A percentile compares a stretch with the other conserved stretches of the same genome.
phyloP scores from a whole-genome alignment of 92 coral and sea anemone genomes.

The Porites evermanni region DNA sequence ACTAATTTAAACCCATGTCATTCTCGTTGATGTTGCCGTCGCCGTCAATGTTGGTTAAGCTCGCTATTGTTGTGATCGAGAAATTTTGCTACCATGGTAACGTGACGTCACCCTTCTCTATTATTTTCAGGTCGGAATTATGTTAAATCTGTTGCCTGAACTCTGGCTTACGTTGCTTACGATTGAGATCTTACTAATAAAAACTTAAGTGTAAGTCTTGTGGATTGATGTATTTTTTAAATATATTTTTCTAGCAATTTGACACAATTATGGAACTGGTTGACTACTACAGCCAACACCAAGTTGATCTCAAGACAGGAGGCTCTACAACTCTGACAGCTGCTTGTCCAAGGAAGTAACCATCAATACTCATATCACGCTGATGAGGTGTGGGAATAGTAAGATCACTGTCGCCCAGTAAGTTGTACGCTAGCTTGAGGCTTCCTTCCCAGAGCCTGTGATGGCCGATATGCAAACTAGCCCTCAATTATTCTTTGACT shows the following conservation, averaged over 20 bases:
- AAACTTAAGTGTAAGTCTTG: too few species aligned
- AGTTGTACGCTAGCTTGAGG: not conserved
- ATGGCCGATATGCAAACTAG: not conserved
- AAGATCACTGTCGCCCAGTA: not conserved
- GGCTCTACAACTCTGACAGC: constrained; percentile 75
- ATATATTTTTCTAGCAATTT: constrained; percentile 61
- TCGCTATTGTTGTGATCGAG: too few species aligned
- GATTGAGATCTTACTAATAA: too few species aligned
- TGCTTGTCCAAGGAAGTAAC: constrained; percentile 52
- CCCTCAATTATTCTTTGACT: not conserved
- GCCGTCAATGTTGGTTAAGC: too few species aligned
- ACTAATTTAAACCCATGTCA: too few species aligned
- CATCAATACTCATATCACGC: not conserved
- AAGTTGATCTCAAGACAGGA: constrained; percentile 76
- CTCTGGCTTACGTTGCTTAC: too few species aligned
- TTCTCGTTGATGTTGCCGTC: too few species aligned
- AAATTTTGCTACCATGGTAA: too few species aligned
- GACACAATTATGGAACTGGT: constrained; percentile 68
- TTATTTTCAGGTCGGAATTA: too few species aligned
- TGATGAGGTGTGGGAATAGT: not conserved
- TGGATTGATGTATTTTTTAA: not conserved
- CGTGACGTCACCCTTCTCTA: too few species aligned
- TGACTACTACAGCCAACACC: constrained; percentile 65
- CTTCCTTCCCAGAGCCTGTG: not conserved
- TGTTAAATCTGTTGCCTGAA: too few species aligned